Percentiles rank a stretch among this genome's conserved stretches.
Conservation (phyloP, 2,797 vertebrate genomes). For the Scleropages formosus region DNA sequence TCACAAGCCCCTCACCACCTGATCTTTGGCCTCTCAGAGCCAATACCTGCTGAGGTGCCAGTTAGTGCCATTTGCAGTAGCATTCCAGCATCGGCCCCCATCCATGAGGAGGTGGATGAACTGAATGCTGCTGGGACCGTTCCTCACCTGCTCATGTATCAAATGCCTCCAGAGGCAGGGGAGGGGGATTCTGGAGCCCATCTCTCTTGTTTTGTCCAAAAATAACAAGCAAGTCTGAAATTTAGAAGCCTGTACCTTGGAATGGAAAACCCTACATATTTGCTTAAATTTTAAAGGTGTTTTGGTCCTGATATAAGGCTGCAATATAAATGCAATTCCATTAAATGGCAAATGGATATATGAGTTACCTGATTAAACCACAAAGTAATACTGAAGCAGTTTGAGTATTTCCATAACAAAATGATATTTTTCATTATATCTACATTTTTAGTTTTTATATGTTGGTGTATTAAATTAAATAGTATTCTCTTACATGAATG, state of each 20-base stretch:
- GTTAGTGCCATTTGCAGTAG: conserved; percentile 74
- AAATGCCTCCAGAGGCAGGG: conserved; percentile 61
- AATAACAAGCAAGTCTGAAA: conserved; percentile 39
- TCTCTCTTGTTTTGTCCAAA: conserved; percentile 46
- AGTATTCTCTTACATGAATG: too few relatives aligned
- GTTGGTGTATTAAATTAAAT: too few relatives aligned
- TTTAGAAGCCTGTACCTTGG: conserved; percentile 31
- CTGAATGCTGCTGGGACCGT: conserved; percentile 54
- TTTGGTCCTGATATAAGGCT: background rate
- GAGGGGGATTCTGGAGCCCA: conserved; percentile 38
- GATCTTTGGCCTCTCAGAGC: conserved; percentile 67
- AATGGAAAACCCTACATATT: background rate
- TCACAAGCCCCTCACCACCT: conserved; percentile 53
- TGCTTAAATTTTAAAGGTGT: background rate
- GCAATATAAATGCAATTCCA: too few relatives aligned
- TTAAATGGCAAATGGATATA: too few relatives aligned
- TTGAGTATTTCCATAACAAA: too few relatives aligned
- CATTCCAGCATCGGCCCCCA: conserved; percentile 53
- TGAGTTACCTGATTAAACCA: too few relatives aligned
- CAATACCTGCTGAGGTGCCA: conserved; percentile 77
- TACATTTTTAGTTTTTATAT: too few relatives aligned
- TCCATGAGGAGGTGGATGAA: conserved; percentile 52
- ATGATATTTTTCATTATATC: too few relatives aligned
- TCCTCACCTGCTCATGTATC: conserved; percentile 66
- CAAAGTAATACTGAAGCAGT: too few relatives aligned